phyloP scores from a whole-genome alignment of 1,140 invertebrate species.

The Hycleus phaleratus region DNA sequence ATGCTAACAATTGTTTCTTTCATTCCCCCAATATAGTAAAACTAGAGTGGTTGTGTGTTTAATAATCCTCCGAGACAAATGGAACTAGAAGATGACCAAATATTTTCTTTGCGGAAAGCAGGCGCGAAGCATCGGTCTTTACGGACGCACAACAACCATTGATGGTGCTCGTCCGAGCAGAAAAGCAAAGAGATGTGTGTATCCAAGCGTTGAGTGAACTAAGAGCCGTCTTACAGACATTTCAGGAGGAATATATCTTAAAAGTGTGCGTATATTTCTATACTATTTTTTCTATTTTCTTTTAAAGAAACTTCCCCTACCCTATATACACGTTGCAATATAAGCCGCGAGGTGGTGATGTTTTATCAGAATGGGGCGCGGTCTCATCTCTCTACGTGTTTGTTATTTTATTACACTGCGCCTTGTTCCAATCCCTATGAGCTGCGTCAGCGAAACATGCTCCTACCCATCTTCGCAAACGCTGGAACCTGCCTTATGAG shows the following conservation, averaged over 20 bases:
- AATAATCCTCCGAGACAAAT: conserved; percentile 12
- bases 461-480: conserved; percentile 4
- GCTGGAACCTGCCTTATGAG: conserved; percentile 16
- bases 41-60: conserved; percentile 4
- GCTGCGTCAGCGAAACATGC: conserved; percentile 24
- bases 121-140: conserved; percentile 5
- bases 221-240: no score
- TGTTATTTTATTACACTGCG: conserved; percentile 30
- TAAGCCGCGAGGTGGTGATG: conserved; percentile 20
- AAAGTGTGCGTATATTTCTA: no score
- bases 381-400: conserved; percentile 25
- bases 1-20: no score
- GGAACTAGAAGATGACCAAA: conserved; percentile 15
- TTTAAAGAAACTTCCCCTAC: no score
- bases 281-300: no score
- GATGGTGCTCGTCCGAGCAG: conserved; percentile 20
- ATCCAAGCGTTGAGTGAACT: no score
- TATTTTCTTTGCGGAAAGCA: conserved; percentile 14
- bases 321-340: conserved; percentile 8
- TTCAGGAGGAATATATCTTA: no score
- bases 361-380: conserved; percentile 27
- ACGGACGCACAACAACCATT: conserved; percentile 15
- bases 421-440: conserved; percentile 27
- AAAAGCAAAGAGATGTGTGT: conserved; percentile 25
- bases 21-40: neutral